Conservation (phyloP, 2,797 vertebrate genomes). For the Triplophysa yarkandensis region DNA sequence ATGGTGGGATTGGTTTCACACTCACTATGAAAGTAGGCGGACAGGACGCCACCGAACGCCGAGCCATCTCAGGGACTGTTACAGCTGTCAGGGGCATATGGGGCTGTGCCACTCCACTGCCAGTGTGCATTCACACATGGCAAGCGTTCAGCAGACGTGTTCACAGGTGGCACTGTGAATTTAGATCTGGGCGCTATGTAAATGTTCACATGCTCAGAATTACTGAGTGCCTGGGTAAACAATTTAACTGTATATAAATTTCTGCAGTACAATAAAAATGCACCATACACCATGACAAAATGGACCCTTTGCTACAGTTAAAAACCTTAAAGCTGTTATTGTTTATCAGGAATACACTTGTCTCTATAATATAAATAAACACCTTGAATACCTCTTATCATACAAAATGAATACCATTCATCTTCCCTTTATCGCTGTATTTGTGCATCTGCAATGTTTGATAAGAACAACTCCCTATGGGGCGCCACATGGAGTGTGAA, state of each 20-base stretch:
- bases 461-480: conserved; percentile 37
- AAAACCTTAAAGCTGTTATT: neutral
- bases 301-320: neutral
- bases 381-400: conserved; percentile 28
- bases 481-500: conserved; percentile 33
- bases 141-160: neutral
- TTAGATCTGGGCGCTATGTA: conserved; percentile 4
- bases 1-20: conserved; percentile 41
- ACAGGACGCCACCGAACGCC: conserved; percentile 13
- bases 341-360: conserved; percentile 6
- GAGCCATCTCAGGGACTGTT: conserved; percentile 7
- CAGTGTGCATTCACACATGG: neutral
- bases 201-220: conserved; percentile 6
- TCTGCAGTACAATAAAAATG: conserved; percentile 3
- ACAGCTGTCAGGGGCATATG: conserved; percentile 14
- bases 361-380: conserved; percentile 3
- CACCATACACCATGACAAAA: conserved; percentile 14
- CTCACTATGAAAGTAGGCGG: conserved; percentile 23
- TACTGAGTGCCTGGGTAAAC: neutral
- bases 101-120: conserved; percentile 6
- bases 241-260: neutral
- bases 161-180: conserved; percentile 13
- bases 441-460: conserved; percentile 21
- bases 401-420: conserved; percentile 43
- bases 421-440: conserved; percentile 38